A percentile compares a stretch with the other conserved stretches of the same genome.
Conservation (phyloP, 1,140 invertebrate species). For the Hyphantria cunea region DNA sequence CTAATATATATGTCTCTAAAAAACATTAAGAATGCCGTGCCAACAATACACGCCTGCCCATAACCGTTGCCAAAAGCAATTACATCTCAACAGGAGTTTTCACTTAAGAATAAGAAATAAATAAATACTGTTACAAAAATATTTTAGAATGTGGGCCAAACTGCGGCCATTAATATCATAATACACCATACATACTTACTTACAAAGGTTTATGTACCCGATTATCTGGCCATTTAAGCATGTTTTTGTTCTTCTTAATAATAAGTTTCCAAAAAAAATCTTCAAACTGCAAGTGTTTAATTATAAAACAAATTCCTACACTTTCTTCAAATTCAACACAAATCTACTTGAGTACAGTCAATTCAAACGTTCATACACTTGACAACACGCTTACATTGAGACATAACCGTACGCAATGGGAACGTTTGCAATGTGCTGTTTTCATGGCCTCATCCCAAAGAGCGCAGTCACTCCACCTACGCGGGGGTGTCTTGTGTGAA, state of each 20-base stretch:
- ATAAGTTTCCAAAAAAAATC: too few species aligned
- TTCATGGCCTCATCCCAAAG: slow-evolving; percentile 39
- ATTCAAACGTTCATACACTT: too few species aligned
- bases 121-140: slow-evolving; percentile 1
- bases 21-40: slow-evolving; percentile 2
- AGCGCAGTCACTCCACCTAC: slow-evolving; percentile 45
- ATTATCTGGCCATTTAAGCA: too few species aligned
- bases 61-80: slow-evolving; percentile 3
- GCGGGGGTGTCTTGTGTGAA: slow-evolving; percentile 37
- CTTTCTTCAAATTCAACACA: too few species aligned
- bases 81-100: slow-evolving; percentile 1
- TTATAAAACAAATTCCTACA: too few species aligned
- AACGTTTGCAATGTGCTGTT: slow-evolving; percentile 23
- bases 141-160: not conserved
- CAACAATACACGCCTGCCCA: not conserved
- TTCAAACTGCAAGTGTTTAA: too few species aligned
- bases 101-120: slow-evolving; percentile 6
- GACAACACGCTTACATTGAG: too few species aligned
- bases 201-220: too few species aligned
- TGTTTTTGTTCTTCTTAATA: too few species aligned
- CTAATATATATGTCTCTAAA: not conserved
- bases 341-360: too few species aligned
- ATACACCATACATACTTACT: not conserved
- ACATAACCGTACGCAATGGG: not conserved
- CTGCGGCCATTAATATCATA: not conserved